Percentiles rank a stretch among this genome's conserved stretches.
phyloP scores from a whole-genome alignment of 1,140 invertebrate species.

The Rhopalosiphum padi region DNA sequence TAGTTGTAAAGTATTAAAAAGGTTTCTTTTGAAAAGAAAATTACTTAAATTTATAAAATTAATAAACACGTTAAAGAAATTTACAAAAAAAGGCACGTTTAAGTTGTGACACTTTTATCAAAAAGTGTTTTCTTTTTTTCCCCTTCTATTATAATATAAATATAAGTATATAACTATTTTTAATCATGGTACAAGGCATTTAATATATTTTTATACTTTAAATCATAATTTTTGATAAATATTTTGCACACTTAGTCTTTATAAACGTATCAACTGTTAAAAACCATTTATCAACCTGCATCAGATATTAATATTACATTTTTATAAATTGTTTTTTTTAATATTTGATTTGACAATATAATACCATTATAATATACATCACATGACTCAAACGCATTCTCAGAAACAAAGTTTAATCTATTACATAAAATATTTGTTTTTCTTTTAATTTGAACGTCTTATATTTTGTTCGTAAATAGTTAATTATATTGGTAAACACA shows the following conservation, averaged over 20 bases:
- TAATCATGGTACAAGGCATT: neutral
- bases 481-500: neutral
- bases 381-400: neutral
- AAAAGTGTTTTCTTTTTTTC: neutral
- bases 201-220: constrained; percentile 22
- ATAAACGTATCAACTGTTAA: neutral
- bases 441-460: neutral
- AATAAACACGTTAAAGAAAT: neutral
- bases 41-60: neutral
- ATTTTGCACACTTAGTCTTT: neutral
- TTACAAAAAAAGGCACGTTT: neutral
- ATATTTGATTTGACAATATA: constrained; percentile 10
- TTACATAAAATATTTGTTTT: neutral
- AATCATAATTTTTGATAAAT: constrained; percentile 10
- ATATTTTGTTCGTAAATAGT: neutral
- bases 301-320: neutral
- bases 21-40: neutral
- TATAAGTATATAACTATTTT: neutral
- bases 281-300: constrained; percentile 13
- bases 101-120: constrained; percentile 4
- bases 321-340: neutral
- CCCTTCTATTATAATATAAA: neutral
- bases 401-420: neutral
- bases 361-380: neutral
- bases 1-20: neutral